These are phyloP conservation scores for Chironomus tentans DNA, from an alignment of 2,888 invertebrate species.

Conservation along the genomic window DNA sequence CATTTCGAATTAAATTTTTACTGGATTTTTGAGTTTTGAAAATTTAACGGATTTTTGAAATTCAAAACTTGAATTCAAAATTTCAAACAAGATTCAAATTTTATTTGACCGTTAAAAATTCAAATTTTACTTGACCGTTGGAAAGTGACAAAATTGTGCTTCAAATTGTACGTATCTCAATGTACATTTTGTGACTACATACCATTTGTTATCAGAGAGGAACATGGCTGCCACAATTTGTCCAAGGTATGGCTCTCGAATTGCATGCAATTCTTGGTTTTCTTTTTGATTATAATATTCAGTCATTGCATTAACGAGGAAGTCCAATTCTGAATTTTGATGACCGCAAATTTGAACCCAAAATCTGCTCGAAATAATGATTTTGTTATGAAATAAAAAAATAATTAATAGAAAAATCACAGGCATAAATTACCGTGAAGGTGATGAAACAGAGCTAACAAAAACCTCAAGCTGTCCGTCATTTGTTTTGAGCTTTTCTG, in stretches of 20 bases:
- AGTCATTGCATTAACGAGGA: conserved; percentile 73
- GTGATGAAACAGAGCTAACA: conserved; percentile 75
- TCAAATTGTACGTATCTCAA: too few relatives aligned
- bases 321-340: conserved; percentile 65
- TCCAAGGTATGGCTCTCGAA: conserved; percentile 53
- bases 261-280: conserved; percentile 52
- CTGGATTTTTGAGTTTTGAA: too few relatives aligned
- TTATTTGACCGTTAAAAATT: too few relatives aligned
- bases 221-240: conserved; percentile 80
- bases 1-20: too few relatives aligned
- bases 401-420: background rate
- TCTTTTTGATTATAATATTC: conserved; percentile 61
- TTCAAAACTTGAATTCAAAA: too few relatives aligned
- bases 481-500: conserved; percentile 35
- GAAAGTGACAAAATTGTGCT: too few relatives aligned
- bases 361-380: conserved; percentile 43
- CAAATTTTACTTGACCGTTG: too few relatives aligned
- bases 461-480: conserved; percentile 71
- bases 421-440: conserved; percentile 42
- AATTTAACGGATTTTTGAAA: conserved; percentile 32
- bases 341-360: conserved; percentile 80
- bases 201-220: conserved; percentile 75
- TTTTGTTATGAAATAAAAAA: background rate
- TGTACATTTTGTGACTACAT: conserved; percentile 40
- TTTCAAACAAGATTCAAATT: too few relatives aligned